Evolutionary conservation across 2,797 vertebrate genomes (phyloP).

Genomic region (Crax fasciolata): DNA sequence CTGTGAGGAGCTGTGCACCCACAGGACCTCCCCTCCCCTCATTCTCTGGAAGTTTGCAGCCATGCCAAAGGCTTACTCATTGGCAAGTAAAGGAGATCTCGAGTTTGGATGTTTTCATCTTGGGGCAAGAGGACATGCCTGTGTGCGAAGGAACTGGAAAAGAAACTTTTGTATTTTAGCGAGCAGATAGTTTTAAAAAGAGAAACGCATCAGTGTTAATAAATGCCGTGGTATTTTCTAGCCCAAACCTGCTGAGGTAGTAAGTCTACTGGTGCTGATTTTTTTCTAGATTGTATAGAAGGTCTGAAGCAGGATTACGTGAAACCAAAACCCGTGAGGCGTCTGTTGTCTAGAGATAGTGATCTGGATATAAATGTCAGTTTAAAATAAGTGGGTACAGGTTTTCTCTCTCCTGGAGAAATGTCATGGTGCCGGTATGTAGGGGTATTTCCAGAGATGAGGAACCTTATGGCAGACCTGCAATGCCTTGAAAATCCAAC

Average conservation of each 20-base stretch:
- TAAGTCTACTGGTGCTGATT: background rate
- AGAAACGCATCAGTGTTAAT: background rate
- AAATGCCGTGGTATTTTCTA: background rate
- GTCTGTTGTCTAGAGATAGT: background rate
- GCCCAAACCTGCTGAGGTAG: background rate
- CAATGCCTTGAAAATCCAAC: slow-evolving; percentile 9
- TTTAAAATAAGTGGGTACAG: background rate
- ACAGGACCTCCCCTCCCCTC: slow-evolving; percentile 18
- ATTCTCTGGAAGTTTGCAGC: slow-evolving; percentile 38
- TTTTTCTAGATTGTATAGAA: background rate
- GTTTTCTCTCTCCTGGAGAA: slow-evolving; percentile 21
- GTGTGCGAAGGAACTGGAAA: background rate
- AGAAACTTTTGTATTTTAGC: slow-evolving; percentile 7
- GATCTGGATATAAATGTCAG: background rate
- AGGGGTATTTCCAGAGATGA: background rate
- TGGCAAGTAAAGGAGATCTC: slow-evolving; percentile 45
- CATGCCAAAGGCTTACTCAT: slow-evolving; percentile 76
- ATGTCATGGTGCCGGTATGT: background rate
- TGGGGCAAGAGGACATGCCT: background rate
- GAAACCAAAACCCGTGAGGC: background rate
- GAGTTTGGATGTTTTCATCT: slow-evolving; percentile 32
- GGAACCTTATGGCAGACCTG: background rate
- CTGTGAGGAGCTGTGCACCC: background rate
- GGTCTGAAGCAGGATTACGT: background rate
- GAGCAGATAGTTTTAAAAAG: background rate